Base-by-base conservation (phyloP, 2,113 vertebrate genomes). In the Lutjanus erythropterus region DNA sequence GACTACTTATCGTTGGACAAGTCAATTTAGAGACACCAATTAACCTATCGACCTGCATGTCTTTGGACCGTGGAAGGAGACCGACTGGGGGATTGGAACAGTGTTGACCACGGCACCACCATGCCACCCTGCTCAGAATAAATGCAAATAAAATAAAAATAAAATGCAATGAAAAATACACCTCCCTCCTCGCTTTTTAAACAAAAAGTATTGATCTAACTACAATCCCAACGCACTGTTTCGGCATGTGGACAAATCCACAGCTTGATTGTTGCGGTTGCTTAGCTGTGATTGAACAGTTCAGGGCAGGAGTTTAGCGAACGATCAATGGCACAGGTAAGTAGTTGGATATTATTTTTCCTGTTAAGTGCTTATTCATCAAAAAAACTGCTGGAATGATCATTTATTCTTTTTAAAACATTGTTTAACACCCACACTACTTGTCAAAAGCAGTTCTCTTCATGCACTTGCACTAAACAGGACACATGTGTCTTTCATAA, bases 371-470 rank as follows among this genome's bases (percentile, higher is more conserved):
- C 29, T 31, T 39, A 15, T 58, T 65, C 37, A 55, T 55, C 5
- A 47, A 72, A 67, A 59, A 53, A 61, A 42, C n/a, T n/a, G 52
- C 53, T 33, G 23, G 2, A 35, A 25, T 68, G 14, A 70, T 73
- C 25, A 72, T 62, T 85, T 46, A 56, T 81, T 79, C 11, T 67
- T 58, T 70, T 75, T 68, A 61, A 76, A 71, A 67, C 25, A 67
- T 75, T 73, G 55, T 65, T 35, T n/a, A 50, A 56, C 59, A 33
- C 25, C 27, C 16, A 21, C 6, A 2, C 23, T 46, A 29, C 18
- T 31, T 60, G 52, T 42, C 50, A 44, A 25, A 67, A 66, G 21
- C 27, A 14, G 12, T 31, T 47, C 12, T 65, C 73, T 77, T 75
- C 35, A 49, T 61, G 37, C 27, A 46, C 42, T 64, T 6, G 9